Conservation (phyloP, 2,797 vertebrate genomes). For the Peromyscus eremicus region DNA sequence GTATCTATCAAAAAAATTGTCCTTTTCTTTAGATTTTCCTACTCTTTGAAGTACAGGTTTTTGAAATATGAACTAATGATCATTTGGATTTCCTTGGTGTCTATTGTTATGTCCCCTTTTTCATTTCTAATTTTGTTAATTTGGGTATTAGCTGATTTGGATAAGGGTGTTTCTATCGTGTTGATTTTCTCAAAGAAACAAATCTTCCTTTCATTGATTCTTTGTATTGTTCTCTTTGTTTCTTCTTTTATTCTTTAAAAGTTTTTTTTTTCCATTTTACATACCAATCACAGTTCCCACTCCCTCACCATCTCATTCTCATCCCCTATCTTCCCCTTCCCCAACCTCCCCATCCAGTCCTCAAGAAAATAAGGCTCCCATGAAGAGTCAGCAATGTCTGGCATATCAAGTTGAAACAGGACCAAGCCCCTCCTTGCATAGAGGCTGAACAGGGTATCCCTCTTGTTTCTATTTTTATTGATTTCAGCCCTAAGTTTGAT, state of each 20-base stretch:
- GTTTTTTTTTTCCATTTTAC: too few relatives aligned
- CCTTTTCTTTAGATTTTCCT: neutral
- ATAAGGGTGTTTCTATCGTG: neutral
- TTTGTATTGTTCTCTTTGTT: neutral
- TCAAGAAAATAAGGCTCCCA: too few relatives aligned
- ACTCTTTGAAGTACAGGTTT: neutral
- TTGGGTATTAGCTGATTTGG: neutral
- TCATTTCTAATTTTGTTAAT: neutral
- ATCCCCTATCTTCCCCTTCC: too few relatives aligned
- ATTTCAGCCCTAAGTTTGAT: neutral
- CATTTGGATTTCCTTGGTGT: neutral
- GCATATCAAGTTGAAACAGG: too few relatives aligned
- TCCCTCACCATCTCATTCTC: too few relatives aligned
- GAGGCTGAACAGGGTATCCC: too few relatives aligned
- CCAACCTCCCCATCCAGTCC: too few relatives aligned
- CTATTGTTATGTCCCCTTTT: neutral
- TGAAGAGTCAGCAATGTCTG: too few relatives aligned
- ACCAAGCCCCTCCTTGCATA: too few relatives aligned
- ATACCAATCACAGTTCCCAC: too few relatives aligned
- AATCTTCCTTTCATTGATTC: neutral
- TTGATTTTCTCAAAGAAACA: neutral
- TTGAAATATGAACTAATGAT: neutral
- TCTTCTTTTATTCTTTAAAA: too few relatives aligned
- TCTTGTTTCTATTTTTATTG: neutral
- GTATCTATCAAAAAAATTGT: neutral